Evolutionary conservation across 1,140 invertebrate species (phyloP).

Genomic region (Scaptomyza hsui): DNA sequence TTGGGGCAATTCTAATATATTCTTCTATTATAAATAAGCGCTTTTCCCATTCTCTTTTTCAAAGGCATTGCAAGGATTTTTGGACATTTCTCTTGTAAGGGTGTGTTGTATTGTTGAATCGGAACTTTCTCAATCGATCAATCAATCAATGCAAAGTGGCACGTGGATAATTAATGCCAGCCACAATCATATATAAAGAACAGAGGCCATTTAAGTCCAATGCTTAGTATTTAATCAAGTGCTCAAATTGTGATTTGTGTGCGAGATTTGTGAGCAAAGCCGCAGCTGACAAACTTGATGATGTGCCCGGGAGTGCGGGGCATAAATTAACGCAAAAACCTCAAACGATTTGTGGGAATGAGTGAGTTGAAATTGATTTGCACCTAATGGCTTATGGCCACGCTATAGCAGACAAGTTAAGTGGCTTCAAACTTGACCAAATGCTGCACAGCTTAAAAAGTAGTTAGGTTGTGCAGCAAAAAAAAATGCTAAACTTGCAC

Average conservation of each 20-base stretch:
- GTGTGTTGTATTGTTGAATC: background rate
- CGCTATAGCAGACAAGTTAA: conserved; percentile 35
- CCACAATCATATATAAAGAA: conserved; percentile 18
- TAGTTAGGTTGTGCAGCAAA: conserved; percentile 36
- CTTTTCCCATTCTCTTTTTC: conserved; percentile 27
- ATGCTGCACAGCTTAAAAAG: conserved; percentile 57
- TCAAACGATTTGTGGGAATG: conserved; percentile 20
- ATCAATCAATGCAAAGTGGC: conserved; percentile 24
- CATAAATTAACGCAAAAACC: conserved; percentile 46
- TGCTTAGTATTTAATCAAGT: conserved; percentile 45
- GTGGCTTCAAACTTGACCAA: conserved; percentile 54
- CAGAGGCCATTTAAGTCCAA: conserved; percentile 31
- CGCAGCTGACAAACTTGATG: conserved; percentile 39
- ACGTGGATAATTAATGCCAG: conserved; percentile 39
- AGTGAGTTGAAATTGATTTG: conserved; percentile 43
- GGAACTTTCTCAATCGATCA: conserved; percentile 12
- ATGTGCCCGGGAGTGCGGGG: conserved; percentile 1
- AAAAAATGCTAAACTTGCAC: conserved; percentile 44
- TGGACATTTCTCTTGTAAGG: background rate
- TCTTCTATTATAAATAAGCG: conserved; percentile 43
- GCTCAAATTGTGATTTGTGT: conserved; percentile 48
- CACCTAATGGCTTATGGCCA: conserved; percentile 28
- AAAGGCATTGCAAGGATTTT: background rate
- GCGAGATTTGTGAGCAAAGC: conserved; percentile 40
- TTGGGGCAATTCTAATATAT: conserved; percentile 27